Evolutionary conservation across 2,888 invertebrate species (phyloP), one percentile per base, ranked within the genome.

Genomic region (Brenthis hecate): DNA sequence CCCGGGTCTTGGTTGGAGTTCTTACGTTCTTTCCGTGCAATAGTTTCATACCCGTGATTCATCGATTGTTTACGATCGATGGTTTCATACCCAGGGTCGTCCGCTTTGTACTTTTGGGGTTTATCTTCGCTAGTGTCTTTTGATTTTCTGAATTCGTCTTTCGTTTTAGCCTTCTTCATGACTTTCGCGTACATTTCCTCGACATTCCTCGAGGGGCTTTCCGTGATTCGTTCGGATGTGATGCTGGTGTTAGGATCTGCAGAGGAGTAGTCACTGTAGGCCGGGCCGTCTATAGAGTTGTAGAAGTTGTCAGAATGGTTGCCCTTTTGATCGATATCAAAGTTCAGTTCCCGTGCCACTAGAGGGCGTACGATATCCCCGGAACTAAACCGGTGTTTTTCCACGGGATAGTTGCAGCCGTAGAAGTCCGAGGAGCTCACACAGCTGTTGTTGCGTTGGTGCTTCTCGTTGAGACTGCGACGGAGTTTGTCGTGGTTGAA

Each of bases 181-280:
- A 97, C 97, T 91, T 97, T 98, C 2, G 97, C 97, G 84, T 98
- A 98, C 95, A 98, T 96, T 78, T 97, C 97, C 77, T 97, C 97
- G n/a, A 97, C 88, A 76, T 96, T 96, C 73, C 95, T 94, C 28
- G 94, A 93, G 0, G 94, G 94, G 80, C 94, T 94, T 57, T 91
- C 94, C 68, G 83, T 91, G 77, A 82, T 86, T 80, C 88, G 88
- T 76, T 87, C 92, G 62, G 83, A 84, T 68, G 79, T 83, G 58
- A 81, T 77, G 79, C 80, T 87, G 48, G 78, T 80, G 73, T 86
- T 86, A 6, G 86, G 81, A 5, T 88, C 90, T 1, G 87, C 83
- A 4, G 86, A 86, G 0, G 86, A 85, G 64, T 89, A 87, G 66
- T 88, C 86, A 63, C 85, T 86, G 69, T 82, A 84, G 2, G 80